These are phyloP conservation scores for Lysandra bellargus DNA, from an alignment of 2,888 invertebrate genomes.

Conservation along the genomic window DNA sequence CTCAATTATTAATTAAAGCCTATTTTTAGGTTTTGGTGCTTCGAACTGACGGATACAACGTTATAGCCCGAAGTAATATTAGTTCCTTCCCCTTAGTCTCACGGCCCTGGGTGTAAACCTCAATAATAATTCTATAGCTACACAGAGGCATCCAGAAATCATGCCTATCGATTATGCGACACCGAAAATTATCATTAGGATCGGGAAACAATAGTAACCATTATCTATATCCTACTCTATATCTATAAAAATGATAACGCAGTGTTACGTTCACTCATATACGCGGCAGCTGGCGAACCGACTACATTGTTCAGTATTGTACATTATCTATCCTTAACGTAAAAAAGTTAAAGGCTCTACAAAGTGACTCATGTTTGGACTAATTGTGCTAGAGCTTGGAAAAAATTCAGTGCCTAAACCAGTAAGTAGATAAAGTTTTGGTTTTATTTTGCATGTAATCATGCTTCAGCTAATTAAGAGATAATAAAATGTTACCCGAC, in stretches of 20 bases:
- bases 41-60: too few species aligned
- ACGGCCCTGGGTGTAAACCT: too few species aligned
- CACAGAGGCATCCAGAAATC: neutral
- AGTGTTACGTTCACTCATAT: neutral
- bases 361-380: neutral
- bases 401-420: neutral
- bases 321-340: neutral
- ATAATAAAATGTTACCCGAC: neutral
- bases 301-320: conserved; percentile 1
- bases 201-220: conserved; percentile 15
- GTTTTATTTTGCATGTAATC: neutral
- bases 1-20: too few species aligned
- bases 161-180: neutral
- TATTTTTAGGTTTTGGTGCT: too few species aligned
- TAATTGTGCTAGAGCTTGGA: neutral
- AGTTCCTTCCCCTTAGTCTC: too few species aligned
- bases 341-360: neutral
- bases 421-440: neutral
- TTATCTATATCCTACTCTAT: conserved; percentile 22
- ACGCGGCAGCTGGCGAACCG: neutral
- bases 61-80: too few species aligned
- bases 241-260: conserved; percentile 25
- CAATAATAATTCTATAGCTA: neutral
- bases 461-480: neutral
- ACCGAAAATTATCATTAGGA: neutral